These are phyloP conservation scores for Peromyscus maniculatus DNA, from an alignment of 2,113 vertebrate species.

Conservation along the genomic window DNA sequence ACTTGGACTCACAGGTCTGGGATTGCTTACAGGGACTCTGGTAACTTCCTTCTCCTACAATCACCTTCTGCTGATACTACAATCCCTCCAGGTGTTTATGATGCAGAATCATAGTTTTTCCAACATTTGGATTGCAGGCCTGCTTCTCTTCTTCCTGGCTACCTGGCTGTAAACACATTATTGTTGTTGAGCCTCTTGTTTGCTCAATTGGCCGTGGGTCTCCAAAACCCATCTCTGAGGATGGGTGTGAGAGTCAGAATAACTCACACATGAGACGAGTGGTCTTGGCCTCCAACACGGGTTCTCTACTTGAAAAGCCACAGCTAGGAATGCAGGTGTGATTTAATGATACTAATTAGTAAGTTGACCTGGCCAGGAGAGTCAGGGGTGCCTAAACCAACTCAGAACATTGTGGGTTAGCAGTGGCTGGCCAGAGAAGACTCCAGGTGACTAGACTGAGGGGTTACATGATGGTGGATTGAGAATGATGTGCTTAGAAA, in stretches of 20 bases:
- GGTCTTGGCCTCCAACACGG: neutral
- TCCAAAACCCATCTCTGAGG: neutral
- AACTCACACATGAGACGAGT: neutral
- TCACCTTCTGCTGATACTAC: neutral
- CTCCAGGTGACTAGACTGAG: neutral
- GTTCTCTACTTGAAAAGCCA: neutral
- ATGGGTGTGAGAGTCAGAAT: neutral
- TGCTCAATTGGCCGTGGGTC: neutral
- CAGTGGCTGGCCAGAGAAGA: neutral
- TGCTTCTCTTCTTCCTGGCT: neutral
- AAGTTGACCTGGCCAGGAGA: neutral
- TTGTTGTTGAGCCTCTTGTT: neutral
- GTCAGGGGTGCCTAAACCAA: neutral
- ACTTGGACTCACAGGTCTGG: neutral
- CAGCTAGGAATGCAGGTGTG: too few species aligned
- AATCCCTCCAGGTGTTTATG: neutral
- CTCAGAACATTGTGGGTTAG: too few species aligned
- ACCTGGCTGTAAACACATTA: neutral
- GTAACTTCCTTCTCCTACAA: neutral
- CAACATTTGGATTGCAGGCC: neutral
- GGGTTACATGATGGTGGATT: too few species aligned
- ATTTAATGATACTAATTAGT: neutral
- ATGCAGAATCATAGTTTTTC: neutral
- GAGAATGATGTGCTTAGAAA: neutral
- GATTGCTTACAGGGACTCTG: neutral